Percentiles rank a stretch among this genome's conserved stretches.
phyloP scores from a whole-genome alignment of 2,113 vertebrate genomes.

The Tetrao urogallus region DNA sequence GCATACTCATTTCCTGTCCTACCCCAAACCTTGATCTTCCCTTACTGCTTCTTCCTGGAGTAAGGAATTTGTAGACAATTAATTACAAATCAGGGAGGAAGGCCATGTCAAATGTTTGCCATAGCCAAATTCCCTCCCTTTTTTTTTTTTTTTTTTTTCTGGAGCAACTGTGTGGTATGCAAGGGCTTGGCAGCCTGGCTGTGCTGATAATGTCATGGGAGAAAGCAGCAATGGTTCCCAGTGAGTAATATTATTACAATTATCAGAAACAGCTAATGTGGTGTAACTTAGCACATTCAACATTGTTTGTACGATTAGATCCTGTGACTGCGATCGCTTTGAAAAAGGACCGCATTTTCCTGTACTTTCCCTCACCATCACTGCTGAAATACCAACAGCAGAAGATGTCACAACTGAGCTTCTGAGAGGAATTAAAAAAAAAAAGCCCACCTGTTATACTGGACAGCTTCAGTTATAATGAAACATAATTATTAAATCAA shows the following conservation, averaged over 20 bases:
- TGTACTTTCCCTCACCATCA: not conserved
- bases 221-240: not conserved
- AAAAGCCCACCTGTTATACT: not conserved
- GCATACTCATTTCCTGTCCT: not conserved
- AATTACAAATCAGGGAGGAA: not conserved
- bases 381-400: not conserved
- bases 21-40: not conserved
- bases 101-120: not conserved
- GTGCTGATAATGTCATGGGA: not conserved
- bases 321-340: fast-evolving
- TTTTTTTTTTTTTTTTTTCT: fast-evolving
- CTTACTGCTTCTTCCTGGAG: not conserved
- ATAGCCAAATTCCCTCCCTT: fast-evolving
- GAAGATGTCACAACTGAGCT: not conserved
- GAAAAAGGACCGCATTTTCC: not conserved
- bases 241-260: not conserved
- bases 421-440: not conserved
- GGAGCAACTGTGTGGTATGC: fast-evolving
- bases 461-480: not conserved
- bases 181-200: not conserved
- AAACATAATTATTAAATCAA: not conserved
- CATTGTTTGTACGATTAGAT: not conserved
- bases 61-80: not conserved
- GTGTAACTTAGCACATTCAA: fast-evolving
- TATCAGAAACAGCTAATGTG: fast-evolving